Conservation (phyloP, 2,113 vertebrate genomes). For the Nothoprocta perdicaria region DNA sequence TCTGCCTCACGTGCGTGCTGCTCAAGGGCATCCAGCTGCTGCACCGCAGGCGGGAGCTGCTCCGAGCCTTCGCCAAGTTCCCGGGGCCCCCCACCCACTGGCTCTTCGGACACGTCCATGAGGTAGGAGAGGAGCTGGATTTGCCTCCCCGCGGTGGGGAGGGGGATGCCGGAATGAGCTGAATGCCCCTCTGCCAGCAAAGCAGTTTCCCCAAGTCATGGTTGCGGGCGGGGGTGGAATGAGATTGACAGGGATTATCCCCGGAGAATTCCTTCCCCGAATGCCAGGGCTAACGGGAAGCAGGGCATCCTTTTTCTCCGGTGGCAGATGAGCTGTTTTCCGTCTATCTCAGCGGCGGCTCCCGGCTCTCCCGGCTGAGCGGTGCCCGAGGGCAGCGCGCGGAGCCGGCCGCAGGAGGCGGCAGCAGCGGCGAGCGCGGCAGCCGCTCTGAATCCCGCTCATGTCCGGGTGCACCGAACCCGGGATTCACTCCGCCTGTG, state of each 20-base stretch:
- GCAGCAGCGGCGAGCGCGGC: too few species aligned
- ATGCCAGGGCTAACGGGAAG: too few species aligned
- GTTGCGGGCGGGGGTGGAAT: too few species aligned
- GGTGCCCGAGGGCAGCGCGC: neutral
- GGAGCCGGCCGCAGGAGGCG: neutral
- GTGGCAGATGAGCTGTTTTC: rapidly evolving
- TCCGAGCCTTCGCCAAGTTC: constrained; percentile 74
- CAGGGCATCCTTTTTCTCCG: neutral
- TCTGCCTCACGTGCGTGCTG: constrained; percentile 69
- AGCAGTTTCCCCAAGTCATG: too few species aligned
- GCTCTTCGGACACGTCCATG: constrained; percentile 79
- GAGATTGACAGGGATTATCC: too few species aligned
- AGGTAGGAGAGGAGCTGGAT: constrained; percentile 70
- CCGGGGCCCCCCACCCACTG: constrained; percentile 81
- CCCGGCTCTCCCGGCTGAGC: neutral
- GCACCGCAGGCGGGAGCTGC: constrained; percentile 66
- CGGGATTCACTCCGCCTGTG: rapidly evolving
- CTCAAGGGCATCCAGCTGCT: constrained; percentile 73
- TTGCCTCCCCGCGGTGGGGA: neutral
- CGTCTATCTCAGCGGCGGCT: too few species aligned
- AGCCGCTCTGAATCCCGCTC: rapidly evolving
- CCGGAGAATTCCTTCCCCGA: neutral
- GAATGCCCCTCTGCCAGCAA: too few species aligned
- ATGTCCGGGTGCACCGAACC: neutral
- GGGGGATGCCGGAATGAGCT: neutral